Percentiles rank a stretch among this genome's conserved stretches.
Conservation (phyloP, 2,888 invertebrate species). For the Caenorhabditis auriculariae region DNA sequence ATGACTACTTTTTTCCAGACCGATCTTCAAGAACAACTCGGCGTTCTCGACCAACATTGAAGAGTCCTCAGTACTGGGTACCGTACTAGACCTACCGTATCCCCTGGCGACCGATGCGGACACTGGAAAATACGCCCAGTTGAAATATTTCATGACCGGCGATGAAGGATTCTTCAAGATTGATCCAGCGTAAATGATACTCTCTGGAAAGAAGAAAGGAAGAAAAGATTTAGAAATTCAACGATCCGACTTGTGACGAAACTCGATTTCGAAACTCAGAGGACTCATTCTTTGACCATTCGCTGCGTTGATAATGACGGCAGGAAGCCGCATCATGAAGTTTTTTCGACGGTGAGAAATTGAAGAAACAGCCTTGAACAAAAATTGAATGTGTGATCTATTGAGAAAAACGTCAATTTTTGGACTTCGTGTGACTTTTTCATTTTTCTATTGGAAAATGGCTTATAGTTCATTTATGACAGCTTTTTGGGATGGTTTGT, state of each 20-base stretch:
- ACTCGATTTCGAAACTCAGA: constrained; percentile 35
- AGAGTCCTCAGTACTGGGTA: constrained; percentile 19
- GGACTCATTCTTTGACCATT: constrained; percentile 29
- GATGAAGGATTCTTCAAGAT: constrained; percentile 30
- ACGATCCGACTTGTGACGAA: constrained; percentile 18
- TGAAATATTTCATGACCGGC: constrained; percentile 32
- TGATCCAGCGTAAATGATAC: constrained; percentile 8
- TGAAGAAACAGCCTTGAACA: too few species aligned
- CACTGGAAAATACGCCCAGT: constrained; percentile 11
- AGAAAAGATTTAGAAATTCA: constrained; percentile 12
- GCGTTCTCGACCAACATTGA: constrained; percentile 15
- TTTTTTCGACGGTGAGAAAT: constrained; percentile 36
- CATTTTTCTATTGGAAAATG: too few species aligned
- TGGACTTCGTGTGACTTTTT: too few species aligned
- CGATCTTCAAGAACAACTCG: constrained; percentile 38
- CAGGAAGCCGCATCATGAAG: constrained; percentile 24
- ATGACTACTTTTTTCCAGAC: constrained; percentile 21
- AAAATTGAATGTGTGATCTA: too few species aligned
- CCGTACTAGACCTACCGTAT: constrained; percentile 34
- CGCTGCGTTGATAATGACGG: constrained; percentile 29
- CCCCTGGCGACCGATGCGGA: constrained; percentile 38
- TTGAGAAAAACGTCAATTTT: too few species aligned
- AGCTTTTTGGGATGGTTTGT: too few species aligned
- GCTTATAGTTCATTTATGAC: too few species aligned
- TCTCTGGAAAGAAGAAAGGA: background rate